Base-by-base conservation (phyloP, 2,888 invertebrate genomes). In the Meiosimyza platycephala region DNA sequence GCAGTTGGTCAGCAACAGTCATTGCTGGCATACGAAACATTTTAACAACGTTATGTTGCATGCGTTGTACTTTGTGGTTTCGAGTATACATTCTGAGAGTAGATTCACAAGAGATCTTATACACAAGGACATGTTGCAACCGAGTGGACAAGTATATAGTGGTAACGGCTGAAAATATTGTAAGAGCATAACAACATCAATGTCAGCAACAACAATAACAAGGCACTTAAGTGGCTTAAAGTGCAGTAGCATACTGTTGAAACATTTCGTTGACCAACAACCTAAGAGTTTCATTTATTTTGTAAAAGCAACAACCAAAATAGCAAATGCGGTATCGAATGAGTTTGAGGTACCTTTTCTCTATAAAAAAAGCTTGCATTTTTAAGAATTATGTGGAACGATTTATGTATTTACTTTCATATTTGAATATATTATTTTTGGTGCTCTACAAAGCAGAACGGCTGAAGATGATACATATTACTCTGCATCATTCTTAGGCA, bases 31-130 rank as follows among this genome's bases (percentile, higher is more conserved):
- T 22, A 22, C 28, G 4, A 28, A 50, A 50, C 68, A 68, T 16
- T 68, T 48, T 68, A 50, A 59, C 59, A 50, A 59, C 50, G 57
- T 68, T 59, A 51, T 51, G 68, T 22, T 57, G 59, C 16, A 50
- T 16, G 40, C 16, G 63, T 13, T 50, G 64, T 50, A 64, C 64
- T 18, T 51, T 28, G 64, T 52, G 18, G 22, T 51, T 50, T 51
- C 51, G 51, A 51, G 51, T n/a, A 16, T 40, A 7, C 28, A 40
- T 22, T 15, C 6, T 60, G 60, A 28, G 60, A 40, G n/a, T 40
- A 33, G 13, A 13, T 7, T 4, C 11, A 60, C 15, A 33, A 11
- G 22, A 7, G 60, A 60, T n/a, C 28, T 40, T 40, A 1, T 40
- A 15, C 33, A 28, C 16, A 33, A 60, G 22, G 60, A 60, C 60